These are phyloP conservation scores for Falcaria lacertinaria DNA, from an alignment of 2,888 invertebrate genomes.

Conservation along the genomic window DNA sequence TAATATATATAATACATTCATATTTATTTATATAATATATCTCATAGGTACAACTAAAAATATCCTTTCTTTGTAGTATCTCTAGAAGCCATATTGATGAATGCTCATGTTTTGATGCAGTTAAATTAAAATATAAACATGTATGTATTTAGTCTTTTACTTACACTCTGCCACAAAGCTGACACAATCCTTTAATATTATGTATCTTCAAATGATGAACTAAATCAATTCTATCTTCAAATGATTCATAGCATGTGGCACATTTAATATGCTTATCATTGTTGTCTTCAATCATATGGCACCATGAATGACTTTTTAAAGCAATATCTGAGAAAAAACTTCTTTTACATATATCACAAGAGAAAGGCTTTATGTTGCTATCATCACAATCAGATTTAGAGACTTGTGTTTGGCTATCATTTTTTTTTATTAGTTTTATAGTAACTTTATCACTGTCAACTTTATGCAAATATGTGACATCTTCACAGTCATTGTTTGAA, in stretches of 20 bases:
- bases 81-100: no score
- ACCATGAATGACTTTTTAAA: conserved; percentile 82
- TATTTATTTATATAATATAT: no score
- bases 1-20: no score
- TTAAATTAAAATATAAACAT: background rate
- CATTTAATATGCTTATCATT: conserved; percentile 58
- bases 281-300: conserved; percentile 61
- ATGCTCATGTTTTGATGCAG: no score
- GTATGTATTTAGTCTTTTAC: conserved; percentile 28
- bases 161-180: conserved; percentile 84
- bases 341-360: conserved; percentile 76
- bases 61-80: no score
- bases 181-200: conserved; percentile 81
- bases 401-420: conserved; percentile 9
- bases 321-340: conserved; percentile 79
- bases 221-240: conserved; percentile 81
- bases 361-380: conserved; percentile 66
- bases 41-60: no score
- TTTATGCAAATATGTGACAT: conserved; percentile 42
- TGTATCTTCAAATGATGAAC: conserved; percentile 83
- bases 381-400: conserved; percentile 17
- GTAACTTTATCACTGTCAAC: conserved; percentile 51
- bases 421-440: conserved; percentile 56
- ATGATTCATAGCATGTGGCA: conserved; percentile 80
- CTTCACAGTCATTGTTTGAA: conserved; percentile 26